phyloP scores from a whole-genome alignment of 2,888 invertebrate genomes.

The Hemistola chrysoprasaria region DNA sequence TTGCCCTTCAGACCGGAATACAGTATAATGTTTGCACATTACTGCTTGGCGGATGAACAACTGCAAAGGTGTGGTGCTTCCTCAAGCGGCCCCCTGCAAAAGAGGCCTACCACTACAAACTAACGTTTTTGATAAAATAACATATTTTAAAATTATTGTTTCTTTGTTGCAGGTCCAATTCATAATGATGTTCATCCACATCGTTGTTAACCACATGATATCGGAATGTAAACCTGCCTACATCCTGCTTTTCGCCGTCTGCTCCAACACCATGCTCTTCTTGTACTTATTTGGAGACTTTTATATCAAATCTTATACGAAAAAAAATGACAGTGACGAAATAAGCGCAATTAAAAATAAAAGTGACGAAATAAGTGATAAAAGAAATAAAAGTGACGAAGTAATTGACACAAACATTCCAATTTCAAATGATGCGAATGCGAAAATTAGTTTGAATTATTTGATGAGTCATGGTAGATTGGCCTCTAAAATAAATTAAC shows the following conservation, averaged over 20 bases:
- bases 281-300: constrained; percentile 51
- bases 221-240: constrained; percentile 47
- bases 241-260: constrained; percentile 32
- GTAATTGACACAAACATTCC: not conserved
- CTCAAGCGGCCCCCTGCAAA: too few species aligned
- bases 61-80: too few species aligned
- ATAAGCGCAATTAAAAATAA: constrained; percentile 2
- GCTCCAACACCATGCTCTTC: constrained; percentile 42
- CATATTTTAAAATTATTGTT: not conserved
- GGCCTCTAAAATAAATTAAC: constrained; percentile 26
- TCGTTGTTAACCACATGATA: constrained; percentile 30
- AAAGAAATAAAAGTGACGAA: constrained; percentile 11
- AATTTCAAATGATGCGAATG: not conserved
- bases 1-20: too few species aligned
- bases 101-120: too few species aligned
- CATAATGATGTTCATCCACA: constrained; percentile 40
- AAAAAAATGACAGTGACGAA: constrained; percentile 15
- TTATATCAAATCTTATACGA: constrained; percentile 40
- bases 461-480: constrained; percentile 33
- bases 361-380: constrained; percentile 8
- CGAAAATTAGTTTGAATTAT: constrained; percentile 23
- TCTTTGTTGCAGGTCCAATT: constrained; percentile 50
- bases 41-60: too few species aligned
- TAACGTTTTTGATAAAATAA: too few species aligned
- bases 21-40: too few species aligned